Percentiles rank a stretch among this genome's conserved stretches.
phyloP scores from a whole-genome alignment of 1,140 invertebrate genomes.

The Meloidogyne exigua region DNA sequence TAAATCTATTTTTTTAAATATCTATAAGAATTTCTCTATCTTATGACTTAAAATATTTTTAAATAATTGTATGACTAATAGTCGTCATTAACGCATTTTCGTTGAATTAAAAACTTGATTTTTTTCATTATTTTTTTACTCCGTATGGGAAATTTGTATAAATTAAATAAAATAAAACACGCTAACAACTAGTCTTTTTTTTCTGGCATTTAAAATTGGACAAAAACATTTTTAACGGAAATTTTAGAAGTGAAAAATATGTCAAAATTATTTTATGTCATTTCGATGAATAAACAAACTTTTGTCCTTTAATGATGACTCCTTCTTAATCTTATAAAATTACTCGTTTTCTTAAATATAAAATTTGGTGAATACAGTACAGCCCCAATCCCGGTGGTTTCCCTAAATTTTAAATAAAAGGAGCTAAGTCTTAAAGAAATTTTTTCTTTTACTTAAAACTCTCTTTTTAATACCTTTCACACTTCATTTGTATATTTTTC shows the following conservation, averaged over 20 bases:
- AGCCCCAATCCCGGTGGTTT: too few relatives aligned
- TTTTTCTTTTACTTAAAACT: neutral
- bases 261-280: neutral
- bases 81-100: neutral
- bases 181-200: neutral
- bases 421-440: too few relatives aligned
- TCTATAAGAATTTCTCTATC: neutral
- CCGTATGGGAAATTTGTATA: neutral
- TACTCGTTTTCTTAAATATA: too few relatives aligned
- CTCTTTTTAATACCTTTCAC: neutral
- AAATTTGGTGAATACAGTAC: too few relatives aligned
- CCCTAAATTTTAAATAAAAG: too few relatives aligned
- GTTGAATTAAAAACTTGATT: neutral
- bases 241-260: slow-evolving; percentile 1
- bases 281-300: neutral
- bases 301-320: neutral
- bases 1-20: neutral
- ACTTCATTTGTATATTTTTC: neutral
- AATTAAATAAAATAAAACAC: neutral
- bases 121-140: neutral
- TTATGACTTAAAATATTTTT: neutral
- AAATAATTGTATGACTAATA: neutral
- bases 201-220: neutral
- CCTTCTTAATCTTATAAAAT: neutral
- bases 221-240: neutral